Conservation (phyloP, 1,140 invertebrate species). For the Lasioglossum baleicum region DNA sequence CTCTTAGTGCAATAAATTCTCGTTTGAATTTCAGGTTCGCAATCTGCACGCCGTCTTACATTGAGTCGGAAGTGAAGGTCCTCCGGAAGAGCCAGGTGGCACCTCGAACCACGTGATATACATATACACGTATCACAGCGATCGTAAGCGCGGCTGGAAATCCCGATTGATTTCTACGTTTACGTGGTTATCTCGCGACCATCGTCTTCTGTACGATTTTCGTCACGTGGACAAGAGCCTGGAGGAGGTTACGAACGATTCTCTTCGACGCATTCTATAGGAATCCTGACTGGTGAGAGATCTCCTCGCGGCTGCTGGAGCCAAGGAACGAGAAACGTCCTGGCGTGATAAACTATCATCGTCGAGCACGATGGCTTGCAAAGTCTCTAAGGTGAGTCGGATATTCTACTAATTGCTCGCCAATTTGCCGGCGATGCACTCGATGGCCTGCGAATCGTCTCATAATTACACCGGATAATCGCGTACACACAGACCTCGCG, state of each 20-base stretch:
- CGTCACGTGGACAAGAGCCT: background rate
- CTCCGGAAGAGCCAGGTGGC: background rate
- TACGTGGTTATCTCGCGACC: background rate
- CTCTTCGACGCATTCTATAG: background rate
- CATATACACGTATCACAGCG: background rate
- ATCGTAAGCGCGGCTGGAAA: constrained; percentile 36
- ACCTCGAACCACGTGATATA: background rate
- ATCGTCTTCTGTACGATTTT: background rate
- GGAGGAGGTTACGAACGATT: background rate
- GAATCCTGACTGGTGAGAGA: constrained; percentile 7
- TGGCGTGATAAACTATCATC: constrained; percentile 62
- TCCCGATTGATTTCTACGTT: constrained; percentile 22
- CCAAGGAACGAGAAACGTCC: constrained; percentile 57
- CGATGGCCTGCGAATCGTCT: constrained; percentile 32
- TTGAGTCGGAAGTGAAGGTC: constrained; percentile 15
- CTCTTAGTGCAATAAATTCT: background rate
- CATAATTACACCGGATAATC: constrained; percentile 12
- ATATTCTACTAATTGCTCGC: constrained; percentile 31
- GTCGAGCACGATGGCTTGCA: constrained; percentile 70
- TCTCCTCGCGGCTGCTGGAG: constrained; percentile 14
- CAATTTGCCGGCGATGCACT: constrained; percentile 12
- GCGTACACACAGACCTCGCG: background rate
- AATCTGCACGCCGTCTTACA: constrained; percentile 19
- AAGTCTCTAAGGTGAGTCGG: constrained; percentile 67
- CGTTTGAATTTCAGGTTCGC: constrained; percentile 47